phyloP scores from a whole-genome alignment of 2,113 vertebrate species.

The Clinocottus analis region DNA sequence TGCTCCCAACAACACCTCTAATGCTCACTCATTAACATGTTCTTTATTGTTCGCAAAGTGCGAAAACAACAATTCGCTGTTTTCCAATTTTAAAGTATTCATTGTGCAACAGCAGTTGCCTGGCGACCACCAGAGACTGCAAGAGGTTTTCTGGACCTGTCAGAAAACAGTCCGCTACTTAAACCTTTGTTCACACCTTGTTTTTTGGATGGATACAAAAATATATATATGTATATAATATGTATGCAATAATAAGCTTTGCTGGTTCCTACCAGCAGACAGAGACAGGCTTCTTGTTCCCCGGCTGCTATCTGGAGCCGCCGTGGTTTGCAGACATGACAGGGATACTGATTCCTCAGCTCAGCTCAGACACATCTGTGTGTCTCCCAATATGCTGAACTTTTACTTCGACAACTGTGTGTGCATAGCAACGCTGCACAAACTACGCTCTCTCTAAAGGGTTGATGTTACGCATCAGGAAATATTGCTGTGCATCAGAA shows the following conservation, averaged over 20 bases:
- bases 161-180: not conserved
- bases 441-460: not conserved
- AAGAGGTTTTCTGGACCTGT: not conserved
- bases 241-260: not conserved
- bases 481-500: not conserved
- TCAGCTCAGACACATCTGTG: not conserved
- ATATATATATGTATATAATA: not conserved
- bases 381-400: not conserved
- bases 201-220: not conserved
- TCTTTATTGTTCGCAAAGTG: not conserved
- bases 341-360: not conserved
- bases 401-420: not conserved
- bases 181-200: not conserved
- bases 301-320: not conserved
- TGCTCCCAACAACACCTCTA: not conserved
- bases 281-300: not conserved
- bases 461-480: not conserved
- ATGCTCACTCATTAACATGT: not conserved
- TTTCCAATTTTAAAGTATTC: not conserved
- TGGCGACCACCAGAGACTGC: not conserved
- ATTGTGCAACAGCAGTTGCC: not conserved
- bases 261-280: not conserved
- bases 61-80: not conserved
- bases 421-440: not conserved
- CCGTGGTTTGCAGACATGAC: not conserved